Percentiles rank a stretch among this genome's conserved stretches.
phyloP scores from a whole-genome alignment of 1,140 invertebrate species.

The Gryon sp. region DNA sequence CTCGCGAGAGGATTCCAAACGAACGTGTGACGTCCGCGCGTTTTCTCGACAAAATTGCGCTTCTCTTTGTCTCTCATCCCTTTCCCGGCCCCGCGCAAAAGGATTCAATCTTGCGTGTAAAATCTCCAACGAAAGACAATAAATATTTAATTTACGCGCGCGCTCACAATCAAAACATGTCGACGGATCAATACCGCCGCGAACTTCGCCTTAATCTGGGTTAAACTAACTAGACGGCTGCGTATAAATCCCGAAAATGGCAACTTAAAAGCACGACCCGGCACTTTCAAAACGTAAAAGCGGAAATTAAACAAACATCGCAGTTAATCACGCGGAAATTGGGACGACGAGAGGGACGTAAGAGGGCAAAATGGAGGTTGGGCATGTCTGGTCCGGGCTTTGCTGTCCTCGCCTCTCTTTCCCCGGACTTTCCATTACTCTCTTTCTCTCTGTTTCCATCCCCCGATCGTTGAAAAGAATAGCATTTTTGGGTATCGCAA shows the following conservation, averaged over 20 bases:
- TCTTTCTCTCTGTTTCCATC: too few species aligned
- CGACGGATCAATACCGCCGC: constrained; percentile 30
- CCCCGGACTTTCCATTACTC: too few species aligned
- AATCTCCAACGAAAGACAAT: constrained; percentile 25
- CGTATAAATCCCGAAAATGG: constrained; percentile 51
- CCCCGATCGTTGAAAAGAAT: too few species aligned
- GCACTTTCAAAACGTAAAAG: constrained; percentile 12
- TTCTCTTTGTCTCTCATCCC: too few species aligned
- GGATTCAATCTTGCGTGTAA: not conserved
- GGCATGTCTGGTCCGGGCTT: too few species aligned
- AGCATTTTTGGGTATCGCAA: too few species aligned
- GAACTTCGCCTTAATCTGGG: constrained; percentile 38
- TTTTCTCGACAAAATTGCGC: too few species aligned
- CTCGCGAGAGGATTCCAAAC: constrained; percentile 7
- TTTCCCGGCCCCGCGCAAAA: not conserved
- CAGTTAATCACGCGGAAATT: constrained; percentile 50
- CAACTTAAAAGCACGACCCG: constrained; percentile 27
- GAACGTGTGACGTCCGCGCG: not conserved
- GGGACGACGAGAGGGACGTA: constrained; percentile 24
- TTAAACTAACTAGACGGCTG: constrained; percentile 41
- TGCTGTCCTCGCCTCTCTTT: too few species aligned
- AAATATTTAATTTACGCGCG: constrained; percentile 40
- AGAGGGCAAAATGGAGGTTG: too few species aligned
- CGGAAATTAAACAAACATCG: constrained; percentile 51
- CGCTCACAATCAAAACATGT: constrained; percentile 35